Evolutionary conservation across 2,113 vertebrate genomes (phyloP).

Genomic region (Damaliscus lunatus): DNA sequence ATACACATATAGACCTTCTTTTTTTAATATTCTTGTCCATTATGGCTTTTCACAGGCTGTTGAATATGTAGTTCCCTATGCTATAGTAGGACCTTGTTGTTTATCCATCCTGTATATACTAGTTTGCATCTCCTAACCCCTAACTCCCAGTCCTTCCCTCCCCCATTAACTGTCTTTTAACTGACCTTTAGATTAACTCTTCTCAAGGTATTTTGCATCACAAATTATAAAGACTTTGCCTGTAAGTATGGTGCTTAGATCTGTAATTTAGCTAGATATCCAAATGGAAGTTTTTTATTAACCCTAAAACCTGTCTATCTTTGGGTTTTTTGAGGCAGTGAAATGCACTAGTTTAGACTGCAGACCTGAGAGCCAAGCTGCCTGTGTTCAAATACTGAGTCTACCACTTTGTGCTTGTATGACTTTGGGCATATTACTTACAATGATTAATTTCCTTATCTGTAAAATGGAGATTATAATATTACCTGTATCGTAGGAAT

Average conservation of each 20-base stretch:
- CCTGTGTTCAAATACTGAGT: neutral
- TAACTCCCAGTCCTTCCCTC: neutral
- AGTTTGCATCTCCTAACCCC: neutral
- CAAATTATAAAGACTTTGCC: slow-evolving; percentile 42
- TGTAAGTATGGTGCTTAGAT: neutral
- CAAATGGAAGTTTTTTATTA: neutral
- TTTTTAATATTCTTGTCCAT: neutral
- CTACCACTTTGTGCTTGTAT: neutral
- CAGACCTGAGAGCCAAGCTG: neutral
- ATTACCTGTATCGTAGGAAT: neutral
- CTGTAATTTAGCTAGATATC: slow-evolving; percentile 34
- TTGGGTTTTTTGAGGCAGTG: neutral
- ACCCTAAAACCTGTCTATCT: neutral
- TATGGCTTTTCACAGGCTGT: neutral
- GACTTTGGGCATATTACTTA: neutral
- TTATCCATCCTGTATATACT: neutral
- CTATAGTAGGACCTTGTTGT: neutral
- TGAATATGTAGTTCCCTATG: neutral
- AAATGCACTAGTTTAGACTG: neutral
- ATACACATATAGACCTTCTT: neutral
- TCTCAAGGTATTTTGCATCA: slow-evolving; percentile 46
- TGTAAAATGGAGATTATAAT: neutral
- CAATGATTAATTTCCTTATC: neutral
- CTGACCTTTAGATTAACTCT: slow-evolving; percentile 68
- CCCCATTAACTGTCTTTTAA: neutral